phyloP scores from a whole-genome alignment of 23 tunicate species.

The Diplosoma virens region DNA sequence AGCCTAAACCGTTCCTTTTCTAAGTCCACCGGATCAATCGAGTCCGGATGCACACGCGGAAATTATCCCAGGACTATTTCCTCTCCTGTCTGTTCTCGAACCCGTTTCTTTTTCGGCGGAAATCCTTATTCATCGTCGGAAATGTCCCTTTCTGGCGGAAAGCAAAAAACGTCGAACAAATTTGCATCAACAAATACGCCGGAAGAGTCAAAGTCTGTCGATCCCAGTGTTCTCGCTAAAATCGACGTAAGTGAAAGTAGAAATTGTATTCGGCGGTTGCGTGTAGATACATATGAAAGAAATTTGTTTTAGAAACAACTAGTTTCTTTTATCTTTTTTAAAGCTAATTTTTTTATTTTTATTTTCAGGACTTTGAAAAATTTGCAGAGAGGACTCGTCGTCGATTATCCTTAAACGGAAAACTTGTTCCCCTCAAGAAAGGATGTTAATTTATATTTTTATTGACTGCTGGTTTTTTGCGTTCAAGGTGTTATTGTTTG shows the following conservation, averaged over 20 bases:
- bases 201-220: neutral
- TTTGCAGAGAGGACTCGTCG: constrained; percentile 52
- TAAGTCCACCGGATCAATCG: constrained; percentile 57
- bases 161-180: neutral
- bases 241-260: constrained; percentile 30
- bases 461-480: neutral
- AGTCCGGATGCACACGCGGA: constrained; percentile 15
- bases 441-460: neutral
- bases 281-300: too few relatives aligned
- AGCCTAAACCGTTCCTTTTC: constrained; percentile 44
- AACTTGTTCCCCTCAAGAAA: constrained; percentile 48
- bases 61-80: neutral
- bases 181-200: neutral
- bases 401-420: constrained; percentile 42
- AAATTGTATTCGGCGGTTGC: too few relatives aligned
- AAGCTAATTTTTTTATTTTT: neutral
- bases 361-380: constrained; percentile 52
- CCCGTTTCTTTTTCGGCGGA: too few relatives aligned
- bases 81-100: neutral
- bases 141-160: neutral
- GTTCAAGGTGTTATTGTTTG: neutral
- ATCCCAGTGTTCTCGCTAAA: neutral
- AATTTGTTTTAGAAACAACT: too few relatives aligned
- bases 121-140: constrained; percentile 6
- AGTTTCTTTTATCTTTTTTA: neutral